These are phyloP conservation scores for Chironomus tepperi DNA, from an alignment of 1,140 invertebrate genomes.

Conservation along the genomic window DNA sequence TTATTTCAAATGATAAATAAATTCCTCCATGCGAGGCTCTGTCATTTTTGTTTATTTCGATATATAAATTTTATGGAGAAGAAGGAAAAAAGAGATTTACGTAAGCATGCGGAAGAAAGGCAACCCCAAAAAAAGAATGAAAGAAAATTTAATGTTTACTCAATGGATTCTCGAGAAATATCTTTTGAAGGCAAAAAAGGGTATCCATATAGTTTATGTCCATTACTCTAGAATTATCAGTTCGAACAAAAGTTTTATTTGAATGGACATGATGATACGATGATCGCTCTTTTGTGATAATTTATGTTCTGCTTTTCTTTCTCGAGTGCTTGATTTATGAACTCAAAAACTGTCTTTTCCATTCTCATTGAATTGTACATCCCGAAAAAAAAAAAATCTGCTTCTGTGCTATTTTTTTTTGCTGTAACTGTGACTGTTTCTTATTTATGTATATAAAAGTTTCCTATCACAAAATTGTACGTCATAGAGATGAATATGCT, in stretches of 20 bases:
- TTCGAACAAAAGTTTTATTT: constrained; percentile 18
- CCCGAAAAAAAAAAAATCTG: no score
- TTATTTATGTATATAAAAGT: no score
- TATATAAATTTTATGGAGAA: background rate
- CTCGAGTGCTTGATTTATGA: background rate
- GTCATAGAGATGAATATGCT: no score
- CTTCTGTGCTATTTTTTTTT: no score
- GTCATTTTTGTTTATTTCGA: no score
- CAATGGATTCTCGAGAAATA: background rate
- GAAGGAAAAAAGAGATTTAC: background rate
- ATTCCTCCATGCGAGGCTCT: no score
- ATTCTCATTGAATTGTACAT: no score
- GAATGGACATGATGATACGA: constrained; percentile 16
- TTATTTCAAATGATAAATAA: no score
- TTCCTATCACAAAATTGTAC: no score
- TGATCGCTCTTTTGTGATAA: constrained; percentile 16
- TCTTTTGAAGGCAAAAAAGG: no score
- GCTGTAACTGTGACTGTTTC: no score
- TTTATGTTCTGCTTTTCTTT: constrained; percentile 17
- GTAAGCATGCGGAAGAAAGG: constrained; percentile 5
- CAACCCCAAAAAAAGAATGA: background rate
- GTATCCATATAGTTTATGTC: no score
- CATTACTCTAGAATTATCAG: background rate
- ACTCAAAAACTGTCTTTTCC: background rate
- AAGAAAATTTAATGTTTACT: constrained; percentile 3